Conservation (phyloP, 1,140 invertebrate species). For the Phymastichus coffea region DNA sequence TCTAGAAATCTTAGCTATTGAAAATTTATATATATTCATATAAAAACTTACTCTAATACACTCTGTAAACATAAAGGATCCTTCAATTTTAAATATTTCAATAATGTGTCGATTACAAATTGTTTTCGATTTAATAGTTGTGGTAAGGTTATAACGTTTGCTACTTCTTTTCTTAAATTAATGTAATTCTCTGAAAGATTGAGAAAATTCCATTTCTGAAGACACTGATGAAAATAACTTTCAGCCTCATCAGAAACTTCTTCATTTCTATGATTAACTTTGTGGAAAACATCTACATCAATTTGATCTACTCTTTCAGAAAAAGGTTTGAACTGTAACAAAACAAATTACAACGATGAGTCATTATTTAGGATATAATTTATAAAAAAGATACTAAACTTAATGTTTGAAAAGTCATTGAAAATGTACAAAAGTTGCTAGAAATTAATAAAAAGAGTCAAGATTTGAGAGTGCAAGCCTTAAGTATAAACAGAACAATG, state of each 20-base stretch:
- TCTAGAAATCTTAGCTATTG: not conserved
- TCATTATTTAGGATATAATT: no score
- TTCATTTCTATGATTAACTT: conserved; percentile 71
- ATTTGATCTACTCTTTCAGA: conserved; percentile 79
- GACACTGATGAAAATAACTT: conserved; percentile 76
- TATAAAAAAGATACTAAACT: no score
- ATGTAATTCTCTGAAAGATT: conserved; percentile 83
- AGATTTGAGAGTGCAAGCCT: no score
- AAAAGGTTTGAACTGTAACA: conserved; percentile 88
- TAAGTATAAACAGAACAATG: no score
- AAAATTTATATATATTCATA: conserved; percentile 9
- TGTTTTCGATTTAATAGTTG: conserved; percentile 80
- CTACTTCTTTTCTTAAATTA: conserved; percentile 71
- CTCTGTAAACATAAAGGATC: conserved; percentile 75
- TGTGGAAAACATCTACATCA: conserved; percentile 78
- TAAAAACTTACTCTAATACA: conserved; percentile 74
- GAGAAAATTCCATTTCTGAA: conserved; percentile 85
- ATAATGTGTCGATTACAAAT: conserved; percentile 68
- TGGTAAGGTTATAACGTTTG: conserved; percentile 72
- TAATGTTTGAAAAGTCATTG: no score
- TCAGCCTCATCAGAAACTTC: conserved; percentile 66
- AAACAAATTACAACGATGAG: no score
- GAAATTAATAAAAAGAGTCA: no score
- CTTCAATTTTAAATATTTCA: conserved; percentile 70
- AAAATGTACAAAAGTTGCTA: no score